These are phyloP conservation scores for Ornithoptera priamus DNA, from an alignment of 2,888 invertebrate species.

Conservation along the genomic window DNA sequence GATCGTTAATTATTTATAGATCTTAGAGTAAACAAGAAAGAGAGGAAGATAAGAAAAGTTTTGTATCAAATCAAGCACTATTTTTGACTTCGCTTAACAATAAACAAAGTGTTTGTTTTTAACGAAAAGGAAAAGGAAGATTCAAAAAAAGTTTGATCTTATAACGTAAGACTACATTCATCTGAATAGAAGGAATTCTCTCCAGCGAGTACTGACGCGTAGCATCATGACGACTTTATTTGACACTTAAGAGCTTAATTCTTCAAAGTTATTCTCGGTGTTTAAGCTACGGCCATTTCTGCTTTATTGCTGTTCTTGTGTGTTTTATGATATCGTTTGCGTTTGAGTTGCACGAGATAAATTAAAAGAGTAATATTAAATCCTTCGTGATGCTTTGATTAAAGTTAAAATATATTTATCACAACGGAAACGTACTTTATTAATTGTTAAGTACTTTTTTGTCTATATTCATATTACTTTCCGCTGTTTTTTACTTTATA, in stretches of 20 bases:
- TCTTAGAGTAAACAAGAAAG: too few relatives aligned
- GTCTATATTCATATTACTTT: too few relatives aligned
- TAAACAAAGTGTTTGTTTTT: too few relatives aligned
- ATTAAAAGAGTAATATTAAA: constrained; percentile 3
- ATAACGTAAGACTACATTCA: constrained; percentile 1
- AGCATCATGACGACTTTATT: constrained; percentile 15
- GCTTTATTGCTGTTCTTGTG: constrained; percentile 17
- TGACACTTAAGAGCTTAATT: constrained; percentile 22
- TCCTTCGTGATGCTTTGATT: background rate
- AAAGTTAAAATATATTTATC: background rate
- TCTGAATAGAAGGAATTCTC: constrained; percentile 12
- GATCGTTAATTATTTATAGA: too few relatives aligned
- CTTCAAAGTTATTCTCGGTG: constrained; percentile 23
- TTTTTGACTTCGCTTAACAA: too few relatives aligned
- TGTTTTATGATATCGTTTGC: constrained; percentile 18
- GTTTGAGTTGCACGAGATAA: constrained; percentile 12
- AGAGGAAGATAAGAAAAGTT: too few relatives aligned
- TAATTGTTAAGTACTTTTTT: too few relatives aligned
- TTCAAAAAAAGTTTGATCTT: background rate
- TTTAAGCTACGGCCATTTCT: constrained; percentile 17
- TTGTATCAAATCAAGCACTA: too few relatives aligned
- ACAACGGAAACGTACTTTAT: too few relatives aligned
- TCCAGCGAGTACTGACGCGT: constrained; percentile 4
- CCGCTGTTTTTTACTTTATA: too few relatives aligned
- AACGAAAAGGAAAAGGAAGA: too few relatives aligned